Percentiles rank a stretch among this genome's conserved stretches.
phyloP scores from a whole-genome alignment of 2,888 invertebrate species.

The Villa cingulata region DNA sequence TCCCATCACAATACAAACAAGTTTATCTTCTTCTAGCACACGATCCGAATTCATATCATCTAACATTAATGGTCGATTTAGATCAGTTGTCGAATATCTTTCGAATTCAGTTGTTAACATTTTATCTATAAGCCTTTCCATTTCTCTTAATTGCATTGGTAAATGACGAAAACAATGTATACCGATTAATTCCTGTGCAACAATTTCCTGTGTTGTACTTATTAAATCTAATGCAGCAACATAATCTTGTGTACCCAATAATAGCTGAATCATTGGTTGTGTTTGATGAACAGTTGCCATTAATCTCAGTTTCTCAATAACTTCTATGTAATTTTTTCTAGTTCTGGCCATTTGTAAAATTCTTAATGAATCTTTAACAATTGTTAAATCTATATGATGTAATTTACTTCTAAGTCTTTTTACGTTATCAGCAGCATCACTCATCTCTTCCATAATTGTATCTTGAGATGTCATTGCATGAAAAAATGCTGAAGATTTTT shows the following conservation, averaged over 20 bases:
- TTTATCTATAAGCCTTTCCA: constrained; percentile 89
- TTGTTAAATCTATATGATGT: constrained; percentile 58
- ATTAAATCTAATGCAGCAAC: constrained; percentile 95
- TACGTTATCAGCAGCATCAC: constrained; percentile 64
- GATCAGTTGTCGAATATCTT: constrained; percentile 76
- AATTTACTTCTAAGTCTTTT: constrained; percentile 60
- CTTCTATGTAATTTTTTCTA: constrained; percentile 48
- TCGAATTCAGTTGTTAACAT: constrained; percentile 94
- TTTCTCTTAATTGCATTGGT: constrained; percentile 88
- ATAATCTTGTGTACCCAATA: constrained; percentile 91
- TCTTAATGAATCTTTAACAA: constrained; percentile 67
- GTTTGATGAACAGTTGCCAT: constrained; percentile 96
- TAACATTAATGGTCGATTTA: constrained; percentile 63
- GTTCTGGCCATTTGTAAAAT: constrained; percentile 58
- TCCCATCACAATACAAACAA: constrained; percentile 79
- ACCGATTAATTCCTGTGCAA: constrained; percentile 78
- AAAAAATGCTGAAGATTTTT: constrained; percentile 93
- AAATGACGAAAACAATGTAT: constrained; percentile 91
- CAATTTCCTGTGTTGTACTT: constrained; percentile 87
- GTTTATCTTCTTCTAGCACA: constrained; percentile 71
- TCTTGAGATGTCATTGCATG: constrained; percentile 98
- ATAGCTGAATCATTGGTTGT: constrained; percentile 89
- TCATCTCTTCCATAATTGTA: constrained; percentile 89
- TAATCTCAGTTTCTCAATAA: constrained; percentile 65
- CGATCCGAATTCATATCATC: constrained; percentile 34